Percentiles rank a stretch among this genome's conserved stretches.
Evolutionary conservation across 2,888 invertebrate species (phyloP).

Genomic region (Calameuta idolon): DNA sequence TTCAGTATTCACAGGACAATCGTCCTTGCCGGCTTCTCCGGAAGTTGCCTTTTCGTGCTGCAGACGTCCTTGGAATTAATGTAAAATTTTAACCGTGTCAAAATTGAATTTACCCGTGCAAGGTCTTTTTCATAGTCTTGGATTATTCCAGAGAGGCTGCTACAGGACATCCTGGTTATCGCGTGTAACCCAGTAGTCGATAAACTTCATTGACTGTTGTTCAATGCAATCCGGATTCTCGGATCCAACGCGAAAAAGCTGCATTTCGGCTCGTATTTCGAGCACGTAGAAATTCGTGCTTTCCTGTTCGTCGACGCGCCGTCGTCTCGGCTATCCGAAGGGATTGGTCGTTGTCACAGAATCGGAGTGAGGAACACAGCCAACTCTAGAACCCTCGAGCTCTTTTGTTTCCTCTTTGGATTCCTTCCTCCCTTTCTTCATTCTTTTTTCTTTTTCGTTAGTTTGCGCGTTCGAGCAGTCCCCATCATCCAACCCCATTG

Average conservation of each 20-base stretch:
- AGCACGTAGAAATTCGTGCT: conserved; percentile 59
- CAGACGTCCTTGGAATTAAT: background rate
- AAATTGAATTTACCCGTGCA: background rate
- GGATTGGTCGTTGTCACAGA: background rate
- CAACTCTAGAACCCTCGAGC: background rate
- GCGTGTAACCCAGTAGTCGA: conserved; percentile 40
- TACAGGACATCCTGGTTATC: conserved; percentile 33
- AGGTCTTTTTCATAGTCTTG: background rate
- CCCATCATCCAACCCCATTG: conserved; percentile 22
- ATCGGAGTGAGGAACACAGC: background rate
- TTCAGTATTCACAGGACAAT: background rate
- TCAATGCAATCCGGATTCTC: conserved; percentile 37
- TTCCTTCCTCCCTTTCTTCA: conserved; percentile 14
- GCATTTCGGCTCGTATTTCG: conserved; percentile 44
- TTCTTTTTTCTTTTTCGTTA: conserved; percentile 17
- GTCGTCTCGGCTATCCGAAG: background rate
- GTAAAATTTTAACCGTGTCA: background rate
- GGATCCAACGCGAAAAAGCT: conserved; percentile 27
- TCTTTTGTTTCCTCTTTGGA: background rate
- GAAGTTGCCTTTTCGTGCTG: background rate
- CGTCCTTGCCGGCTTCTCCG: background rate
- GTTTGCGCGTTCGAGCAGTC: conserved; percentile 14
- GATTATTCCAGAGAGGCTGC: background rate
- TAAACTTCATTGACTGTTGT: conserved; percentile 41
- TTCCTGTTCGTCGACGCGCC: conserved; percentile 44